Evolutionary conservation across 2,113 vertebrate species (phyloP), one percentile per base, ranked within the genome.

Genomic region (Cheilinus undulatus): DNA sequence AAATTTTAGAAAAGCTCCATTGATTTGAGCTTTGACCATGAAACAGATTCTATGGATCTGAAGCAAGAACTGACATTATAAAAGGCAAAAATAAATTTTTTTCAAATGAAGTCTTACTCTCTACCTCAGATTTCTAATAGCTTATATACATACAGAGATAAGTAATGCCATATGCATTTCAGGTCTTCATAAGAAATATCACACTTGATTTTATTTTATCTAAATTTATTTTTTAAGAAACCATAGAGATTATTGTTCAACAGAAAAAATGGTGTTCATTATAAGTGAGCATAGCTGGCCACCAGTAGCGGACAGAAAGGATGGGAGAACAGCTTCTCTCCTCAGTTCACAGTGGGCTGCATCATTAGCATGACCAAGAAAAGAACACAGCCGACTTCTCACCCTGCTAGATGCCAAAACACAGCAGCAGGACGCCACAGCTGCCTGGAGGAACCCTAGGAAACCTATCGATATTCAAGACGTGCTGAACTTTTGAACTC

Each of bases 401-500:
- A 76, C 52, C 63, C 65, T 27, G 63, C 46, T 20, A 6, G 51
- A 54, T 13, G 7, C 63, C 52, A 42, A 46, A 65, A 78, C 53
- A 71, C 53, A 53, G 13, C 59, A 54, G 54, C 69, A 20, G 13
- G 69, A 59, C 5, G 9, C 26, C 15, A 5, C 12, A 26, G 3
- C 45, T 20, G 38, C 13, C 62, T 28, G 60, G 14, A 49, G 32
- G 48, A 27, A 12, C 26, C 14, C 32, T 9, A 6, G 13, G 23
- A 58, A 59, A 28, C 28, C 38, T 36, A 65, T 54, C 0, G 20
- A 70, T 42, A 54, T 32, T 49, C 60, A 9, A 40, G 40, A 74
- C 46, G 26, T 0, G 14, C 51, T 69, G 73, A 80, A 80, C 73
- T 78, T 75, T 40, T 80, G 64, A 86, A 74, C 80, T 60, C 38